phyloP scores from a whole-genome alignment of 2,113 vertebrate genomes.

The Erpornis zantholeuca region DNA sequence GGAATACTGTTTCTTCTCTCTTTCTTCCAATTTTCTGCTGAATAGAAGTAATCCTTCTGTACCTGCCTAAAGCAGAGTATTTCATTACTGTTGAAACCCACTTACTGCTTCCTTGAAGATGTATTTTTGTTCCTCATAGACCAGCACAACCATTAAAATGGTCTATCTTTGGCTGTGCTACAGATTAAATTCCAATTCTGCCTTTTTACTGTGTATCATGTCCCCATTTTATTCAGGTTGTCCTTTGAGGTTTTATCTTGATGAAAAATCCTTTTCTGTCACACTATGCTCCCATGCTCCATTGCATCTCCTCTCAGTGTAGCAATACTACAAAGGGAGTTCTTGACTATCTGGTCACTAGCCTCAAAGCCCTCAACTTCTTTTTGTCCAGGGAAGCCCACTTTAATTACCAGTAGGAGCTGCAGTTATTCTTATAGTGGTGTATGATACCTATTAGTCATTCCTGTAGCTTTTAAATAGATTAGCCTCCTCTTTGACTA shows the following conservation, averaged over 20 bases:
- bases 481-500: not conserved
- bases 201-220: not conserved
- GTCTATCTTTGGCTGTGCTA: not conserved
- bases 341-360: not conserved
- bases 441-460: not conserved
- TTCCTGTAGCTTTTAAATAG: not conserved
- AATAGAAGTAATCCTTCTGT: not conserved
- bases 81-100: not conserved
- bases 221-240: not conserved
- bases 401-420: not conserved
- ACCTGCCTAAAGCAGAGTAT: not conserved
- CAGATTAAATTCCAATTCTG: not conserved
- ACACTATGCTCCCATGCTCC: not conserved
- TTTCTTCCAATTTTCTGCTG: not conserved
- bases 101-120: not conserved
- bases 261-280: not conserved
- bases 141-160: not conserved
- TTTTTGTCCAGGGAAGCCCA: not conserved
- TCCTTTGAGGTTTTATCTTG: not conserved
- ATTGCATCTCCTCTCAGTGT: not conserved
- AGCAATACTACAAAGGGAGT: not conserved
- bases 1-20: not conserved
- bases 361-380: not conserved
- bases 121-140: not conserved
- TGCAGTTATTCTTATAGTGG: not conserved